Evolutionary conservation across 2,888 invertebrate species (phyloP).

Genomic region (Agrotis clavis): DNA sequence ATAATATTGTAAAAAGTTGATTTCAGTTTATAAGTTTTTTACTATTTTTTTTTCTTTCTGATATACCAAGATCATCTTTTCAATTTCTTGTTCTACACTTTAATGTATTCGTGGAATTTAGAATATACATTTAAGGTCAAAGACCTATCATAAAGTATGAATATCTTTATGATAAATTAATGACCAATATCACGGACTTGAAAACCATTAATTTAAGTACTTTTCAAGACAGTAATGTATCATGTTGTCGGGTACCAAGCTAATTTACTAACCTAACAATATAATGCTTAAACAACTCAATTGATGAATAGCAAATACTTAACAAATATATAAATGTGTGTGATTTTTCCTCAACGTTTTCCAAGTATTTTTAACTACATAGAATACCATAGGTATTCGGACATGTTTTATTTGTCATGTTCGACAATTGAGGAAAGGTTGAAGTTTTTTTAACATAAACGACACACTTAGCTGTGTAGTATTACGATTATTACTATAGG

Average conservation of each 20-base stretch:
- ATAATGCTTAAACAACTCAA: slow-evolving; percentile 1
- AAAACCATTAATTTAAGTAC: slow-evolving; percentile 9
- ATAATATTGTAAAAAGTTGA: not conserved
- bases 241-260: slow-evolving; percentile 1
- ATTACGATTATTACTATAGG: not conserved
- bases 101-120: slow-evolving; percentile 33
- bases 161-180: slow-evolving; percentile 32
- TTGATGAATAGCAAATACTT: slow-evolving; percentile 13
- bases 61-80: not conserved
- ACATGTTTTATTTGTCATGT: not conserved
- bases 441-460: not conserved
- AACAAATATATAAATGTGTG: not conserved
- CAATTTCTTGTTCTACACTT: slow-evolving; percentile 9
- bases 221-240: slow-evolving; percentile 15
- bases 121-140: slow-evolving; percentile 48
- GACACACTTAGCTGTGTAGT: not conserved
- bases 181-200: slow-evolving; percentile 6
- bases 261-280: not conserved
- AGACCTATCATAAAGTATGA: slow-evolving; percentile 21
- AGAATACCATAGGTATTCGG: not conserved
- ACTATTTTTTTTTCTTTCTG: not conserved
- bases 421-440: not conserved
- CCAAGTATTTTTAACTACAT: slow-evolving; percentile 12
- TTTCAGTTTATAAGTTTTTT: not conserved
- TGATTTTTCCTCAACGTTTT: slow-evolving; percentile 33